Conservation (phyloP, 2,888 invertebrate genomes). For the Alsophila aescularia region DNA sequence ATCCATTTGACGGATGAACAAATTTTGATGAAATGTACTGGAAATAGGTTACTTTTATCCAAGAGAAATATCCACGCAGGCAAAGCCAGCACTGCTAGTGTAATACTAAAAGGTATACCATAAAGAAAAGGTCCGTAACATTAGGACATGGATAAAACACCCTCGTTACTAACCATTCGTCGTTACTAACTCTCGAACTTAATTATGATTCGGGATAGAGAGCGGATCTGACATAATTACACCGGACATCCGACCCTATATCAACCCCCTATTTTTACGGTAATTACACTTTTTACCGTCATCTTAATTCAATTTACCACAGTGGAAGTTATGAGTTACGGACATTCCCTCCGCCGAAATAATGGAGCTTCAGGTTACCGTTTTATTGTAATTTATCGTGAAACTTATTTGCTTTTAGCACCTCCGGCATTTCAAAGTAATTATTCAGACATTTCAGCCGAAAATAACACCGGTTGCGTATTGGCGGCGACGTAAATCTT, state of each 20-base stretch:
- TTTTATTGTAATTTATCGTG: conserved; percentile 61
- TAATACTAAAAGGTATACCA: too few relatives aligned
- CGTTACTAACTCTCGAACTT: conserved; percentile 45
- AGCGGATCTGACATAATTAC: conserved; percentile 61
- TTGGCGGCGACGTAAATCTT: conserved; percentile 49
- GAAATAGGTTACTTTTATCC: too few relatives aligned
- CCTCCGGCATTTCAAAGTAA: conserved; percentile 48
- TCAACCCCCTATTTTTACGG: conserved; percentile 70
- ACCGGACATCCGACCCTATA: conserved; percentile 41
- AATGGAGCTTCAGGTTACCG: conserved; percentile 55
- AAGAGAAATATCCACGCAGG: too few relatives aligned
- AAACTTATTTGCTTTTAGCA: conserved; percentile 58
- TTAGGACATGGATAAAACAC: conserved; percentile 31
- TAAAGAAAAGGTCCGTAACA: conserved; percentile 31
- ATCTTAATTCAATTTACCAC: conserved; percentile 75
- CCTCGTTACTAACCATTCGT: conserved; percentile 26
- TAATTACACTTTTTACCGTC: conserved; percentile 76
- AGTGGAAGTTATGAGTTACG: conserved; percentile 55
- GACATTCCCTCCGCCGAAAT: conserved; percentile 51
- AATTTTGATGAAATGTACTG: too few relatives aligned
- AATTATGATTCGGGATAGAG: conserved; percentile 64
- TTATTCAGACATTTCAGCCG: conserved; percentile 49
- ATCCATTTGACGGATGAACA: too few relatives aligned
- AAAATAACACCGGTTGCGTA: conserved; percentile 48
- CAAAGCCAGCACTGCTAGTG: too few relatives aligned